A percentile compares a stretch with the other conserved stretches of the same genome.
Conservation (phyloP, 2,113 vertebrate species). For the Bos javanicus region DNA sequence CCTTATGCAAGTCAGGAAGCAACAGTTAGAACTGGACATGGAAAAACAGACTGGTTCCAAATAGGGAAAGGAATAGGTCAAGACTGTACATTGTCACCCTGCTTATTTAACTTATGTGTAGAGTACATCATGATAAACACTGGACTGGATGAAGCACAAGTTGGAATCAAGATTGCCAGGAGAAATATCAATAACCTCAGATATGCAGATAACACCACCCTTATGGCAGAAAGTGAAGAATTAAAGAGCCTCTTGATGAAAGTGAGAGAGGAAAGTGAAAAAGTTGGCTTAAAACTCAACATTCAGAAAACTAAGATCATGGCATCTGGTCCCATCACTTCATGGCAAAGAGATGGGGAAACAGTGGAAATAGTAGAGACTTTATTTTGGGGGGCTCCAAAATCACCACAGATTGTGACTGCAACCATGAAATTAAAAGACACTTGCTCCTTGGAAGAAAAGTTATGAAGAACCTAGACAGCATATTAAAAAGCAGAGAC, state of each 20-base stretch:
- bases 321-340: neutral
- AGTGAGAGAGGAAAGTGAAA: neutral
- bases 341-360: neutral
- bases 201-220: neutral
- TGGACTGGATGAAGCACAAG: neutral
- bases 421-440: neutral
- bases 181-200: neutral
- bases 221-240: neutral
- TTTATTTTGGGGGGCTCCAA: neutral
- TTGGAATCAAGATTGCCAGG: fast-evolving
- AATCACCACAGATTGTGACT: neutral
- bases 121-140: neutral
- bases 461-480: neutral
- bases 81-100: neutral
- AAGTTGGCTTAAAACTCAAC: neutral
- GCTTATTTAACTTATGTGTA: neutral
- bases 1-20: neutral
- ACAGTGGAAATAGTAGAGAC: neutral
- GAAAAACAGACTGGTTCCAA: neutral
- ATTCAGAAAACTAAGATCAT: neutral
- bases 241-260: neutral
- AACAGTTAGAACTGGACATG: neutral
- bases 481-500: neutral
- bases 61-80: fast-evolving
- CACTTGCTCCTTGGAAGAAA: neutral